Evolutionary conservation across 2,888 invertebrate species (phyloP), one percentile per base, ranked within the genome.

Genomic region (Acronicta leporina): DNA sequence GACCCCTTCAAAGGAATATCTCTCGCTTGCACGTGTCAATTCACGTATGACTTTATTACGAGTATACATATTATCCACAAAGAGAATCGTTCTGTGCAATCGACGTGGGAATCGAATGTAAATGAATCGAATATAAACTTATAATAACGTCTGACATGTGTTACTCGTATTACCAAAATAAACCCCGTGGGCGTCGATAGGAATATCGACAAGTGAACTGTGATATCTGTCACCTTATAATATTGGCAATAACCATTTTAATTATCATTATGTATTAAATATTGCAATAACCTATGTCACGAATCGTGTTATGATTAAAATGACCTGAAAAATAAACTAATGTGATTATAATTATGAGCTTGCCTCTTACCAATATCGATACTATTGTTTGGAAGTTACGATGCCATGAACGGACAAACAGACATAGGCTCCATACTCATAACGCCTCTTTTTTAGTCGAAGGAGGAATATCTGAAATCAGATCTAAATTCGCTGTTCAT

Each of bases 81-180:
- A 38, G 33, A 44, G 57, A 71, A 50, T 25, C 46, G 10, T 15
- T 20, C 48, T 14, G 16, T 25, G 53, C 53, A 61, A 63, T 56
- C 59, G 40, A 20, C 52, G 44, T 61, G 53, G 56, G 61, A 66
- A 61, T 72, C 51, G 54, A 71, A 71, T 68, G 44, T 13, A 43
- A 56, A 63, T 52, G 52, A 53, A 16, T 59, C 40, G 33, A 70
- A 52, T 52, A 43, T 48, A 72, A 72, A 66, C 41, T 72, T 54
- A 53, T 69, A 56, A 56, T 54, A 72, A 53, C 33, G 53, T 61
- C 52, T 54, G 20, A 51, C n/a, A n/a, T n/a, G n/a, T n/a, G n/a
- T n/a, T n/a, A n/a, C n/a, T n/a, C n/a, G n/a, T 51, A 56, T 49
- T 48, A 48, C 16, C 51, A 50, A 43, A 70, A 42, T 54, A 45